Evolutionary conservation across 1,140 invertebrate genomes (phyloP), one percentile per base, ranked within the genome.

Genomic region (Micrasema minimum): DNA sequence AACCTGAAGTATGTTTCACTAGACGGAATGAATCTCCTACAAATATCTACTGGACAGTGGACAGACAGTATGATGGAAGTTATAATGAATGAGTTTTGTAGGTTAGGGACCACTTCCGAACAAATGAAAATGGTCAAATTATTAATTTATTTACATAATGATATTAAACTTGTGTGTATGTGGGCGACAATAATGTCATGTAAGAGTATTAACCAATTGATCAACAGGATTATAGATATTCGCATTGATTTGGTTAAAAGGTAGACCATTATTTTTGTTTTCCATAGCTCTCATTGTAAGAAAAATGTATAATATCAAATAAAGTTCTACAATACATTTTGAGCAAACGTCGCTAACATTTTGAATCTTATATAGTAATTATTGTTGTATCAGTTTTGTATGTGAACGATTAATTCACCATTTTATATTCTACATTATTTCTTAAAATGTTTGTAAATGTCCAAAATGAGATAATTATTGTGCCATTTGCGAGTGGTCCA

Each of bases 401-500:
- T 18, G 26, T 65, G 6, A 51, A 41, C 41, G 26, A 51, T 51
- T 51, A 14, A 53, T 37, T 38, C 35, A 53, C 3, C 16, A 55
- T 35, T 22, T 68, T 57, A 51, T 68, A 55, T 68, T 68, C n/a
- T 59, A 57, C 50, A 68, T 68, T 45, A 46, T 67, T 23, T 41
- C 65, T 22, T 53, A 38, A 65, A 67, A 71, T 69, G 55, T 65
- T 70, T 72, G 51, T 66, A 70, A 71, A 74, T 71, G 72, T 69
- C 64, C 37, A 43, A 61, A 72, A 70, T 51, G 69, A 66, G 68
- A 70, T 62, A 65, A 75, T 61, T 72, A 53, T 75, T 72, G 74
- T 75, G 74, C 74, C 74, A 75, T 75, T 72, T 75, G 71, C 65
- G 67, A 72, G 74, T 72, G 74, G 74, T 75, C 74, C 74, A 75